Conservation (phyloP, 2,888 invertebrate genomes). For the Phytoseiulus persimilis region DNA sequence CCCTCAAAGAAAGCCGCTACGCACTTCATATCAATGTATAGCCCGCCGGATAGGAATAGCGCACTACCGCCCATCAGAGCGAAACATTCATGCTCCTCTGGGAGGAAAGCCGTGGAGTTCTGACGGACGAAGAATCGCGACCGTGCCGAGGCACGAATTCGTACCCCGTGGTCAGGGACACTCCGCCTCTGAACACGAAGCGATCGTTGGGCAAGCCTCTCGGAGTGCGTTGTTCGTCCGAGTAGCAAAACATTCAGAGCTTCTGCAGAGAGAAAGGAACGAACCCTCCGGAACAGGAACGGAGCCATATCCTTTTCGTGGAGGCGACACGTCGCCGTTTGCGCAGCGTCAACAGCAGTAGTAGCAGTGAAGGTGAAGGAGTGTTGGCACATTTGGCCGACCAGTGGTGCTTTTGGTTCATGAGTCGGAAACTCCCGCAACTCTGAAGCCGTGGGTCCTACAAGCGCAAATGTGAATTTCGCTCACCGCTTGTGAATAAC, state of each 20-base stretch:
- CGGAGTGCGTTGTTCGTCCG: not conserved
- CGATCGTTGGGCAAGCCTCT: not conserved
- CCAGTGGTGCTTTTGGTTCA: not conserved
- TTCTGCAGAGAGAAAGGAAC: not conserved
- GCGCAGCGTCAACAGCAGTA: not conserved
- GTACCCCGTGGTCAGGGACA: no score
- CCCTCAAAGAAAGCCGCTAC: no score
- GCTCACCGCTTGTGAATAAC: not conserved
- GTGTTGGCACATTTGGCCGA: not conserved
- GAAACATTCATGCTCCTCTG: no score
- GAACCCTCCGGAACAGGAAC: not conserved
- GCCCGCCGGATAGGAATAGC: no score
- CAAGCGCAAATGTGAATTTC: not conserved
- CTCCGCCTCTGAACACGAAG: no score
- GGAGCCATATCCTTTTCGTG: not conserved
- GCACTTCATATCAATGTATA: no score
- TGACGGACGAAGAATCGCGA: no score
- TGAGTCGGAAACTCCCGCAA: not conserved
- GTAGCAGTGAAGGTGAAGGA: not conserved
- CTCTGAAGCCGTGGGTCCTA: not conserved
- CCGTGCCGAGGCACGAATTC: no score
- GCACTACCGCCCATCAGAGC: no score
- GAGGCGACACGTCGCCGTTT: not conserved
- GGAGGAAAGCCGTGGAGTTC: no score
- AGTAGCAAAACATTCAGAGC: not conserved